Evolutionary conservation across 2,888 invertebrate genomes (phyloP), one percentile per base, ranked within the genome.

Genomic region (Abscondita cerata): DNA sequence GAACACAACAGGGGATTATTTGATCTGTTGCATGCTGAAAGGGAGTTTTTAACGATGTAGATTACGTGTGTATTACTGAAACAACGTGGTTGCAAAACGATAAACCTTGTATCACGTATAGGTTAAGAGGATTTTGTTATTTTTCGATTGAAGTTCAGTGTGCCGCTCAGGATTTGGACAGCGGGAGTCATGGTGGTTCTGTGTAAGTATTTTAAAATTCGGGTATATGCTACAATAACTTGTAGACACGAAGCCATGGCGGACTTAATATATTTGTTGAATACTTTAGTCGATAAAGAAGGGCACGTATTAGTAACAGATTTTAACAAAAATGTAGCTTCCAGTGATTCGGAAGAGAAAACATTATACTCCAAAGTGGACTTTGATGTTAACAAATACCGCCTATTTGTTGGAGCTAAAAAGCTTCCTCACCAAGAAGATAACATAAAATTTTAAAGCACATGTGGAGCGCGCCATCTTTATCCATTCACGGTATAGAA

Each of bases 81-180:
- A 99, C 98, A 81, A 99, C 98, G 78, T 99, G 98, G 98, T 82
- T 99, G 61, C 98, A 98, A 1, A 96, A 91, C 64, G 90, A 89
- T 12, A 96, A 95, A 76, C 98, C 99, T 0, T 98, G 98, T 78
- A 87, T 99, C 62, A 98, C 98, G 0, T 98, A 98, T 80, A 98
- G 98, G 2, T 84, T 99, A 9, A 86, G 97, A 68, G 98, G 98
- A 12, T 86, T 96, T 62, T 93, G 93, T 76, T 98, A 98, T 80
- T 99, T 95, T 79, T 88, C 87, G 72, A 75, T 96, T 40, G 93
- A 96, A 81, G 86, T 98, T 9, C 89, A 91, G 77, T 95, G 98
- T 79, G 92, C 97, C 8, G 80, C 82, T 38, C 95, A 94, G 83
- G 98, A 99, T 83, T 83, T 99, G 46, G 98, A 99, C 79, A 97